Evolutionary conservation across 2,113 vertebrate species (phyloP).

Genomic region (Pteropus alecto): DNA sequence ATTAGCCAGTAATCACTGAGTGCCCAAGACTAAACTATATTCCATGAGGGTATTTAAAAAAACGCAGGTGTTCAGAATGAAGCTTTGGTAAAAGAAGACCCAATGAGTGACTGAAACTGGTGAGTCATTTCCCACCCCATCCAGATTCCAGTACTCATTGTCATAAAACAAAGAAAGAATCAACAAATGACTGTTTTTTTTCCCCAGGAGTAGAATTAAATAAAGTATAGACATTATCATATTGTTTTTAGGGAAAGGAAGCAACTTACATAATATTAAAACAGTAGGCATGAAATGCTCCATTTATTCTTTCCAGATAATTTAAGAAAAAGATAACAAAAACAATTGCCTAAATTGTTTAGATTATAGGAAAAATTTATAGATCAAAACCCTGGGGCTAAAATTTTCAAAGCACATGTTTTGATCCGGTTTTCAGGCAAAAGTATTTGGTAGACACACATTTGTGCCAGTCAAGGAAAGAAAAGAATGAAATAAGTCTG

Average conservation of each 20-base stretch:
- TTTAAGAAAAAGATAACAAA: constrained; percentile 2
- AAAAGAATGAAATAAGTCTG: neutral
- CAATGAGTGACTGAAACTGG: neutral
- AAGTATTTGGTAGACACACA: neutral
- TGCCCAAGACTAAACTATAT: neutral
- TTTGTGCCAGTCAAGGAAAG: neutral
- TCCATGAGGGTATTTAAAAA: neutral
- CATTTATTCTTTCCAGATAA: neutral
- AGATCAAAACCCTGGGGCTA: neutral
- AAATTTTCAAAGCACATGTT: neutral
- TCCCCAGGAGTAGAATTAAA: neutral
- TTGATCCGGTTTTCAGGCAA: neutral
- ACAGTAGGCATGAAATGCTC: neutral
- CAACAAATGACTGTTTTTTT: neutral
- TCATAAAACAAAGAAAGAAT: neutral
- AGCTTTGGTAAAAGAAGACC: neutral
- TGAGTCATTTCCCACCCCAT: neutral
- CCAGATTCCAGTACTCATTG: neutral
- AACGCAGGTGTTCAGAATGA: neutral
- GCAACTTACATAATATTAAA: neutral
- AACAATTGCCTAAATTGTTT: neutral
- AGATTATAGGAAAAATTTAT: neutral
- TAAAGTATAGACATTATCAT: neutral
- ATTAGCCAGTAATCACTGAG: neutral
- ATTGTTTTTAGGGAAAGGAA: neutral